These are phyloP conservation scores for Dendroctonus ponderosae DNA, from an alignment of 1,140 invertebrate species.

Conservation along the genomic window DNA sequence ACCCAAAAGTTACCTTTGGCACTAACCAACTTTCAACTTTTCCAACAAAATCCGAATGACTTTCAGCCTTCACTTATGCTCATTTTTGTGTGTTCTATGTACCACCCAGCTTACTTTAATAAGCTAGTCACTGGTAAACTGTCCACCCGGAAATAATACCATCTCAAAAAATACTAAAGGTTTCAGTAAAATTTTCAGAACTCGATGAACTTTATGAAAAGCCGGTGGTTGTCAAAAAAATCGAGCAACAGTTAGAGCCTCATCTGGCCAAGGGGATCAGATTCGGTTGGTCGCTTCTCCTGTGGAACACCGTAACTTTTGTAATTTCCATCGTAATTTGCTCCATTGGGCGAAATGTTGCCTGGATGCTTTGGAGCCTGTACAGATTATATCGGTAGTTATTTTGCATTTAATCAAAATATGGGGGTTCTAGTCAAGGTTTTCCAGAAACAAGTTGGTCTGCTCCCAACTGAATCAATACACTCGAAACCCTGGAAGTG, in stretches of 20 bases:
- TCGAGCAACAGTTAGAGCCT: slow-evolving; percentile 14
- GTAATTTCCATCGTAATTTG: slow-evolving; percentile 27
- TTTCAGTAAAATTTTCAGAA: slow-evolving; percentile 17
- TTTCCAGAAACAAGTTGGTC: slow-evolving; percentile 5
- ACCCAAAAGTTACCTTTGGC: too few species aligned
- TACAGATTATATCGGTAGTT: slow-evolving; percentile 12
- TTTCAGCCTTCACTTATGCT: too few species aligned
- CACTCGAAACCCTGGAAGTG: neutral
- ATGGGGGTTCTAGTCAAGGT: neutral
- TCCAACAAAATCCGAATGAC: too few species aligned
- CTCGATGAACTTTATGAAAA: slow-evolving; percentile 21
- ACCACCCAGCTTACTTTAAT: slow-evolving; percentile 14
- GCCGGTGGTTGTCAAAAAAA: slow-evolving; percentile 11
- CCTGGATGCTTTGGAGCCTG: slow-evolving; percentile 1
- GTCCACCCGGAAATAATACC: too few species aligned
- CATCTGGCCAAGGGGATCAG: slow-evolving; percentile 5
- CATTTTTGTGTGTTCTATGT: slow-evolving; percentile 1
- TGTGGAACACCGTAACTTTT: slow-evolving; percentile 33
- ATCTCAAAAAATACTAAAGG: neutral
- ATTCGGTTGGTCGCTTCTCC: slow-evolving; percentile 22
- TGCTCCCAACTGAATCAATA: slow-evolving; percentile 7
- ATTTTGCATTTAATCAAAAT: neutral
- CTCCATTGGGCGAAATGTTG: slow-evolving; percentile 1
- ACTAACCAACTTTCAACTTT: too few species aligned
- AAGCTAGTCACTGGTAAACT: slow-evolving; percentile 4